These are phyloP conservation scores for Monochamus alternatus DNA, from an alignment of 2,888 invertebrate species.

Conservation along the genomic window DNA sequence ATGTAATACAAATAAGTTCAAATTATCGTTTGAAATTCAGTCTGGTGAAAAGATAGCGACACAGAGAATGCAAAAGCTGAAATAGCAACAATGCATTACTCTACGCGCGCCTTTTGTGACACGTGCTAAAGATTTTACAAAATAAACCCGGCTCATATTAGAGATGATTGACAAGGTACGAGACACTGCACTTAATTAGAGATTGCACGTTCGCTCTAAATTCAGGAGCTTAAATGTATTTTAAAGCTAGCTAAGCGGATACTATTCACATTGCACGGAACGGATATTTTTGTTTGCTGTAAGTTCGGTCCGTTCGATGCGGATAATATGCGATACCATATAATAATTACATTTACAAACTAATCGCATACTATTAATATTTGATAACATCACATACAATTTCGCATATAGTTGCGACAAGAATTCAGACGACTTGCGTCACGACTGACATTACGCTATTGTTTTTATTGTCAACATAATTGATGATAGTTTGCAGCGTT, in stretches of 20 bases:
- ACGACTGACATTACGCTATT: too few species aligned
- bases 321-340: too few species aligned
- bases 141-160: conserved; percentile 15
- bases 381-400: too few species aligned
- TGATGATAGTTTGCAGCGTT: too few species aligned
- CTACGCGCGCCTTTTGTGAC: conserved; percentile 5
- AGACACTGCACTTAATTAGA: conserved; percentile 22
- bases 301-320: too few species aligned
- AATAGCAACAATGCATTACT: conserved; percentile 11
- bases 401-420: too few species aligned
- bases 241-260: not conserved
- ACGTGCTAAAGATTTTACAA: conserved; percentile 30
- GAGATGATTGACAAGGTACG: conserved; percentile 26
- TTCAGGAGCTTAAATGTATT: not conserved
- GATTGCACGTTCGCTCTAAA: conserved; percentile 15
- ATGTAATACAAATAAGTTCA: conserved; percentile 18
- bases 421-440: too few species aligned
- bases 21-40: conserved; percentile 20
- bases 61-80: conserved; percentile 7
- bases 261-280: not conserved
- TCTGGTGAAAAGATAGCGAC: not conserved
- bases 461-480: too few species aligned
- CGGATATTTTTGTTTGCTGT: too few species aligned
- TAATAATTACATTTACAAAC: too few species aligned
- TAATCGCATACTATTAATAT: too few species aligned